These are phyloP conservation scores for Dusona sp. DNA, from an alignment of 2,888 invertebrate genomes.

Conservation along the genomic window DNA sequence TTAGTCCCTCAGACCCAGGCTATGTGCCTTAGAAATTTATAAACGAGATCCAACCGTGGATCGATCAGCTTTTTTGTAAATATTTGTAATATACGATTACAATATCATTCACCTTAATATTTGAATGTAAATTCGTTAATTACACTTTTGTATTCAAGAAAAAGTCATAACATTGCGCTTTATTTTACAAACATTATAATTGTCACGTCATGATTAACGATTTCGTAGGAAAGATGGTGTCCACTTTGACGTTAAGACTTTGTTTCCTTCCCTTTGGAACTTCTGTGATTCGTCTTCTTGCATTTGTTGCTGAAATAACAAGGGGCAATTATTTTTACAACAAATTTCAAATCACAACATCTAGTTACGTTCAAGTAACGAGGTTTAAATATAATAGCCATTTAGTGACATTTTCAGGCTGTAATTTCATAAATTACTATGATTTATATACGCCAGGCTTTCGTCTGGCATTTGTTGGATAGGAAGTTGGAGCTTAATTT, in stretches of 20 bases:
- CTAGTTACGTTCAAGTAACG: neutral
- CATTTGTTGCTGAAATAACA: constrained; percentile 78
- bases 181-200: constrained; percentile 63
- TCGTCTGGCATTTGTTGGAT: neutral
- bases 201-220: constrained; percentile 70
- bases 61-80: neutral
- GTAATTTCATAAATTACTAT: neutral
- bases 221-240: constrained; percentile 79
- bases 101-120: neutral
- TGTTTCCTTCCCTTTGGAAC: constrained; percentile 74
- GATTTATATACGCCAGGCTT: neutral
- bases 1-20: constrained; percentile 44
- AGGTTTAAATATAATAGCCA: neutral
- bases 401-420: neutral
- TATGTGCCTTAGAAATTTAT: neutral
- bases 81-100: neutral
- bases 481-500: neutral
- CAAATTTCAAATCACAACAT: neutral
- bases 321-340: constrained; percentile 26
- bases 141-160: constrained; percentile 42
- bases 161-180: constrained; percentile 59
- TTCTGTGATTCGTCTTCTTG: constrained; percentile 80
- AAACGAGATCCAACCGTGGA: neutral
- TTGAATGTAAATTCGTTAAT: constrained; percentile 6
- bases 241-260: constrained; percentile 78